Conservation (phyloP, 1,140 invertebrate genomes). For the Trinorchestia longiramus region DNA sequence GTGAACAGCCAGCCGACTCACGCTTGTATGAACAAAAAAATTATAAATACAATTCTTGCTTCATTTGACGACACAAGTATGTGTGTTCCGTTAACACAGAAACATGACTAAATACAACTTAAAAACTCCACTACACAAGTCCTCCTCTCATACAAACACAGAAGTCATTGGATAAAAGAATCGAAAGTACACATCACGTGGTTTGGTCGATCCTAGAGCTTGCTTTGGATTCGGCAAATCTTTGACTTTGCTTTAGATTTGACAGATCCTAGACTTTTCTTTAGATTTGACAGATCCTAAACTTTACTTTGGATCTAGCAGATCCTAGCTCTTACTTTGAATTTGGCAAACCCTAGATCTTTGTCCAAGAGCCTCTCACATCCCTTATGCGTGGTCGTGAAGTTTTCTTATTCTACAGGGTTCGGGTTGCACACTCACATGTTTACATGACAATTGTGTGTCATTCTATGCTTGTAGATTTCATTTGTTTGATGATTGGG, state of each 20-base stretch:
- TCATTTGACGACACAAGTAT: neutral
- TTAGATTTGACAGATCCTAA: too few species aligned
- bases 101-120: neutral
- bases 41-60: neutral
- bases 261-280: too few species aligned
- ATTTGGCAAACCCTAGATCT: too few species aligned
- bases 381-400: too few species aligned
- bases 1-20: neutral
- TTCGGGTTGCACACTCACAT: neutral
- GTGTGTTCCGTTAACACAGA: neutral
- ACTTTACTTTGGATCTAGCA: too few species aligned
- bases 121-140: neutral
- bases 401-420: neutral
- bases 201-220: neutral
- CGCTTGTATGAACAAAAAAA: neutral
- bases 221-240: too few species aligned
- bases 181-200: neutral
- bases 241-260: too few species aligned
- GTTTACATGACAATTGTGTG: neutral
- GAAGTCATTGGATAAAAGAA: neutral
- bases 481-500: neutral
- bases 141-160: neutral
- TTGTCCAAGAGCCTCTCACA: too few species aligned
- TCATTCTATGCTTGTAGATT: neutral
- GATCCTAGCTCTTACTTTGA: too few species aligned